These are phyloP conservation scores for Proales similis DNA, from an alignment of 1,140 invertebrate genomes.

Conservation along the genomic window DNA sequence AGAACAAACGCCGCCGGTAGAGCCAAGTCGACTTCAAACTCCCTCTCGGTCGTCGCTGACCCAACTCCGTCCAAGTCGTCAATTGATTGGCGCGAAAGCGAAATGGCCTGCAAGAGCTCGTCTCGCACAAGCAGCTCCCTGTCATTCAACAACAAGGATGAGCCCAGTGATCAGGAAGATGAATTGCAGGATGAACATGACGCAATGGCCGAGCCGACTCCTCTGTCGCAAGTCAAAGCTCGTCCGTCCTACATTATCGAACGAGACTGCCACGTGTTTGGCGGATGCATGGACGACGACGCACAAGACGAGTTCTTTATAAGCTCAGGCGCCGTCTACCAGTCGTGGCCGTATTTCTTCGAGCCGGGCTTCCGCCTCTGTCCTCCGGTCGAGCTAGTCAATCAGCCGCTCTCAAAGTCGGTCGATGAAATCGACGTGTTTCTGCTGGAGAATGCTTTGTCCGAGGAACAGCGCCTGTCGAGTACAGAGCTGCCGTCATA, in stretches of 20 bases:
- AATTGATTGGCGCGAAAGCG: too few relatives aligned
- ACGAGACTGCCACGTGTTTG: constrained; percentile 32
- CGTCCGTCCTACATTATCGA: constrained; percentile 21
- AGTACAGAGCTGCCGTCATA: background rate
- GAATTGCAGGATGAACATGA: too few relatives aligned
- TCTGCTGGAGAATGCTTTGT: constrained; percentile 4
- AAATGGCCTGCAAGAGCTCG: too few relatives aligned
- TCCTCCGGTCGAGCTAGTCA: background rate
- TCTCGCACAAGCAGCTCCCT: too few relatives aligned
- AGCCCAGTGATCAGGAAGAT: too few relatives aligned
- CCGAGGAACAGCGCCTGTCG: constrained; percentile 4
- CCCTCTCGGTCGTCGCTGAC: too few relatives aligned
- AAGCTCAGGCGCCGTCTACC: constrained; percentile 26
- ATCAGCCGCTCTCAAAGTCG: constrained; percentile 14
- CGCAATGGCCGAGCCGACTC: too few relatives aligned
- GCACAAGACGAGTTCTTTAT: constrained; percentile 36
- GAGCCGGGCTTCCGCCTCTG: constrained; percentile 20
- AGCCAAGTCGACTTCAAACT: too few relatives aligned
- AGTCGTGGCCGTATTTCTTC: constrained; percentile 31
- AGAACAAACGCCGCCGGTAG: too few relatives aligned
- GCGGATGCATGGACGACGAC: constrained; percentile 24
- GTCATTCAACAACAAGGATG: too few relatives aligned
- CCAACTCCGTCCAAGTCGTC: too few relatives aligned
- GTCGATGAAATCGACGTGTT: background rate
- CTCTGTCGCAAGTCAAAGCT: too few relatives aligned